Conservation (phyloP, 2,113 vertebrate genomes). For the Eulemur rufifrons region DNA sequence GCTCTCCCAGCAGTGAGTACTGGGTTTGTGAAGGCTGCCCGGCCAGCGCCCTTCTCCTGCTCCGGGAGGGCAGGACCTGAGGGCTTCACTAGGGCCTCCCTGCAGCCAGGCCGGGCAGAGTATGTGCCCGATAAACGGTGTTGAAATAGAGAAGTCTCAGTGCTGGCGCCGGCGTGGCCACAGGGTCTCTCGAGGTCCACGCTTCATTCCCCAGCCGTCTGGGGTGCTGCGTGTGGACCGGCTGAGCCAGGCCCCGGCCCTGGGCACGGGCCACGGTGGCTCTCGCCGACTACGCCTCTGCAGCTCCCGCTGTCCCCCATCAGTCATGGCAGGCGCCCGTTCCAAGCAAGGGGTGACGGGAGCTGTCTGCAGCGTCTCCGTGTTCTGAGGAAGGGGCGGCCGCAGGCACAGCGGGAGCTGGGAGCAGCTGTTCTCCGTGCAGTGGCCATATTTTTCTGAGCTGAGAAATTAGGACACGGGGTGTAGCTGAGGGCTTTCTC, state of each 20-base stretch:
- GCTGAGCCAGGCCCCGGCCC: background rate
- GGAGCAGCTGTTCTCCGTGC: background rate
- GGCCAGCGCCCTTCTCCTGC: background rate
- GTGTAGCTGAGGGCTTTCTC: background rate
- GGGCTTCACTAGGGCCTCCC: too few species aligned
- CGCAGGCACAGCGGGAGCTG: accelerated
- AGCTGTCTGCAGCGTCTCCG: background rate
- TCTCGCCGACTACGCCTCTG: accelerated
- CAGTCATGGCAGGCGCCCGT: background rate
- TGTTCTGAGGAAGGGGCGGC: background rate
- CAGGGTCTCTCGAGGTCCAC: background rate
- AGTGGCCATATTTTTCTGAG: background rate
- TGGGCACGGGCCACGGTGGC: background rate
- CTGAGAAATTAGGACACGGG: conserved; percentile 4
- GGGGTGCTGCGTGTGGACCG: accelerated
- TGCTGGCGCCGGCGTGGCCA: accelerated
- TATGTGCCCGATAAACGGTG: accelerated
- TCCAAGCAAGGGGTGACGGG: background rate
- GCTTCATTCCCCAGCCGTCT: background rate
- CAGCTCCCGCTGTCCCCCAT: background rate
- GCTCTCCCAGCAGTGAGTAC: background rate
- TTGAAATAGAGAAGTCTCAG: accelerated
- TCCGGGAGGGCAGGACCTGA: background rate
- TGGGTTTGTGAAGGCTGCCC: background rate
- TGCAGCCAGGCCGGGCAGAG: accelerated